Evolutionary conservation across 2,888 invertebrate genomes (phyloP).

Genomic region (Entomobrya proxima): DNA sequence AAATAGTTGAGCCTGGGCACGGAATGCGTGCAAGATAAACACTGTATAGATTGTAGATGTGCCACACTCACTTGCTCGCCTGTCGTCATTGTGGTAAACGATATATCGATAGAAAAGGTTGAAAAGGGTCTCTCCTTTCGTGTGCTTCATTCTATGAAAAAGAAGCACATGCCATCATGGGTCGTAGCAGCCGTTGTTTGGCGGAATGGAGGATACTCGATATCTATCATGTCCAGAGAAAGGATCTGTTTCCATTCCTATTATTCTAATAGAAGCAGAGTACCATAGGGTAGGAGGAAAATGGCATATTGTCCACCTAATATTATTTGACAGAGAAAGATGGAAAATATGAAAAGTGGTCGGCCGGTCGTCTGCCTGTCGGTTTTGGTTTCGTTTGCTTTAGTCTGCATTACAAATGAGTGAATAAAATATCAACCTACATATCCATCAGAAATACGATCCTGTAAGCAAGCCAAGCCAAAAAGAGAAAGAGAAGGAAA

Average conservation of each 20-base stretch:
- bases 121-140: conserved; percentile 20
- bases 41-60: background rate
- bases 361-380: conserved; percentile 46
- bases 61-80: background rate
- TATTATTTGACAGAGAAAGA: conserved; percentile 28
- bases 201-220: conserved; percentile 62
- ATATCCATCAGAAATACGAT: conserved; percentile 58
- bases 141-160: conserved; percentile 22
- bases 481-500: conserved; percentile 23
- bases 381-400: conserved; percentile 60
- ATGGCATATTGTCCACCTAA: conserved; percentile 25
- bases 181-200: conserved; percentile 38
- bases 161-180: conserved; percentile 57
- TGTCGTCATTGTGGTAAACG: background rate
- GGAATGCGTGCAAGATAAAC: conserved; percentile 28
- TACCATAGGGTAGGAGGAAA: background rate
- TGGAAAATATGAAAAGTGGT: conserved; percentile 63
- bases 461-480: background rate
- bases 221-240: conserved; percentile 39
- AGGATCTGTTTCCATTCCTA: conserved; percentile 8
- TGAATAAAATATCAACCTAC: conserved; percentile 48
- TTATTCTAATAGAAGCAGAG: background rate
- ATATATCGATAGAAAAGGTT: conserved; percentile 6
- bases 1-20: conserved; percentile 23
- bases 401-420: conserved; percentile 66